Percentiles rank a stretch among this genome's conserved stretches.
Evolutionary conservation across 2,888 invertebrate species (phyloP).

Genomic region (Pammene aurita): DNA sequence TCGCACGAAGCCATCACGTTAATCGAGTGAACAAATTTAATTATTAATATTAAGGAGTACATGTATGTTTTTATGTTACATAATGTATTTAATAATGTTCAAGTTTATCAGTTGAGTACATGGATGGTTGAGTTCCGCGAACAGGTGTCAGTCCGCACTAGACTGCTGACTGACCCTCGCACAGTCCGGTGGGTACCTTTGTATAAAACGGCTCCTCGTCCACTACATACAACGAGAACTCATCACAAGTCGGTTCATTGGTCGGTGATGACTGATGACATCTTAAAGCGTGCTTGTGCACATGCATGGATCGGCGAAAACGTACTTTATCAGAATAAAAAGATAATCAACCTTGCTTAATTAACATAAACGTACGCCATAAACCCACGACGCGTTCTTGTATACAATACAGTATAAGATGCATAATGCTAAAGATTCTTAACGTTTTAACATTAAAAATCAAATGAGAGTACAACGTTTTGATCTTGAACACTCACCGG

Average conservation of each 20-base stretch:
- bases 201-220: constrained; percentile 46
- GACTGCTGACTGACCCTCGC: constrained; percentile 45
- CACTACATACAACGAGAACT: constrained; percentile 43
- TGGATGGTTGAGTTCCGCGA: constrained; percentile 58
- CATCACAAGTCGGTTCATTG: constrained; percentile 22
- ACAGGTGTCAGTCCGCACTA: constrained; percentile 54
- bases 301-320: constrained; percentile 18
- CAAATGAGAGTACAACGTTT: too few relatives aligned
- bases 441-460: too few relatives aligned
- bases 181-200: constrained; percentile 51
- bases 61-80: constrained; percentile 41
- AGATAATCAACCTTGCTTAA: not conserved
- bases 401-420: too few relatives aligned
- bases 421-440: too few relatives aligned
- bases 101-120: constrained; percentile 58
- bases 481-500: too few relatives aligned
- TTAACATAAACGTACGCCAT: not conserved
- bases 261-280: constrained; percentile 12
- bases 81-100: constrained; percentile 57
- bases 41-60: constrained; percentile 47
- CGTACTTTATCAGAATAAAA: not conserved
- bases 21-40: constrained; percentile 59
- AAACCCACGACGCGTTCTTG: not conserved
- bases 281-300: constrained; percentile 18
- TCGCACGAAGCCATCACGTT: constrained; percentile 62